Base-by-base conservation (phyloP, 1,140 invertebrate genomes). In the Lucilia cuprina region DNA sequence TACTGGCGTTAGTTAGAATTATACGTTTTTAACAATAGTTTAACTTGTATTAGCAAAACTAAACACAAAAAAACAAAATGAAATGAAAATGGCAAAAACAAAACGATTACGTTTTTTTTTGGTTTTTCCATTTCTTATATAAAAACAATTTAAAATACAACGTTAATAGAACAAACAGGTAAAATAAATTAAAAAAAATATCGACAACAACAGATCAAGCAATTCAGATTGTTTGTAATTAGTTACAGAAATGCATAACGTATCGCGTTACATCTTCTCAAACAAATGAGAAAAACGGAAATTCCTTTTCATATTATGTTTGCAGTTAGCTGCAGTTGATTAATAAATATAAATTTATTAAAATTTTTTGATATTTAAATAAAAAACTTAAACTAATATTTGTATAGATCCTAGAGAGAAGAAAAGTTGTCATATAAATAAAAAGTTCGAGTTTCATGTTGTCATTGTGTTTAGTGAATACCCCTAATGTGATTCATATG, bases 1-100 rank as follows among this genome's bases (percentile, higher is more conserved):
- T 70, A 19, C 19, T 70, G 50, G 50, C 50, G 50, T 55, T 55
- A 55, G 50, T 55, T 55, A 55, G 50, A 41, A 41, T 41, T 41
- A 41, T 41, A 41, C 41, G 41, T 41, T 14, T 55, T 55, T 14
- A 70, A 70, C 19, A 70, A 70, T 21, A 70, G 9, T 70, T 21
- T 21, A 70, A 70, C 65, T 21, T 70, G n/a, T 70, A 70, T 70
- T 19, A 70, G 21, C 65, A 70, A 70, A 70, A 70, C 55, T 60
- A 60, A 5, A 60, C 13, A 60, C n/a, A 3, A n/a, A 14, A 60
- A 60, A 17, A 60, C 10, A 14, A 60, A 60, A 60, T 30, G 25
- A 14, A 60, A n/a, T n/a, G n/a, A n/a, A 60, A 14, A 60, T 5
- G 17, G 50, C 50, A 60, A 17, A 30, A 70, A 70, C 19, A 70